Base-by-base conservation (phyloP, 2,797 vertebrate species). In the Chanos chanos region DNA sequence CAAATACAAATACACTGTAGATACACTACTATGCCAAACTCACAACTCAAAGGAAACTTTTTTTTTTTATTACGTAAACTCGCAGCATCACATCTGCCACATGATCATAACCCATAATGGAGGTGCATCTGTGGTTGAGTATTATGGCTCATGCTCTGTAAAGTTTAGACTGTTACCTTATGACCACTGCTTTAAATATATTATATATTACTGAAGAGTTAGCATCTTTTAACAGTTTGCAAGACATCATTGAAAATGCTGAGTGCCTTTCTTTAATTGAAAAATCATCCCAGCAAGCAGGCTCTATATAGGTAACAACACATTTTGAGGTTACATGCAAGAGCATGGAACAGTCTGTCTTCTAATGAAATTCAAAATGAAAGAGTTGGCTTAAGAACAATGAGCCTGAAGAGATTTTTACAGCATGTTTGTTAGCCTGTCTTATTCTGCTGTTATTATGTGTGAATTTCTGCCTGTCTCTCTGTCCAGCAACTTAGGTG, bases 371-470 rank as follows among this genome's bases (percentile, higher is more conserved):
- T 71, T 60, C 44, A 49, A 68, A 71, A 68, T 51, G 71, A 68
- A 66, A 15, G 79, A 78, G 84, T 86, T 82, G 71, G 78, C 82
- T 84, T 77, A 70, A 78, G 82, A 83, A 77, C 80, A 63, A 73
- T 73, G 78, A 83, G 78, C 83, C 80, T 62, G 78, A 85, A 79
- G 81, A 85, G 80, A 83, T 85, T 83, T 74, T 77, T 82, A 83
- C 83, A 86, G 89, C 89, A 90, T 89, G 89, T 89, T 87, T 87
- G 85, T 89, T 87, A 81, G 87, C 86, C 88, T 90, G 86, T 86
- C 88, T 84, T 69, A 84, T 85, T 83, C 86, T 84, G 85, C 84
- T 87, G 86, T 90, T 84, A 56, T 76, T 87, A 74, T 86, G 86
- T 87, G 84, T 84, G 80, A 83, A 77, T 75, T 74, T 74, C 82